Evolutionary conservation across 2,888 invertebrate genomes (phyloP).

Genomic region (Lymantria dispar): DNA sequence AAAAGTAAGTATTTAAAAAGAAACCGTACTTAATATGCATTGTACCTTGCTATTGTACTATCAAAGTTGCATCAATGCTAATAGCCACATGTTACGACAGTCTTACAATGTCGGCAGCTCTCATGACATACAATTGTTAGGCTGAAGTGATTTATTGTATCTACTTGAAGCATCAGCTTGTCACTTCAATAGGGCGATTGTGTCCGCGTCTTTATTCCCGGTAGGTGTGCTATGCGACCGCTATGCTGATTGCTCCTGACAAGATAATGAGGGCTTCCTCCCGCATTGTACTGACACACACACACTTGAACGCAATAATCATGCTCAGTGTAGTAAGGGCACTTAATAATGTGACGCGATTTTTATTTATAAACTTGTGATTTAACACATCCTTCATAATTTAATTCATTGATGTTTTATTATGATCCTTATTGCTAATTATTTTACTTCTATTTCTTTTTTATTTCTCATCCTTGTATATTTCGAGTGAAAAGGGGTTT

Average conservation of each 20-base stretch:
- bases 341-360: slow-evolving; percentile 40
- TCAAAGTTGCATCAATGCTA: slow-evolving; percentile 1
- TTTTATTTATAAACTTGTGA: slow-evolving; percentile 6
- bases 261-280: slow-evolving; percentile 79
- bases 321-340: slow-evolving; percentile 50
- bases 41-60: neutral
- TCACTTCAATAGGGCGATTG: slow-evolving; percentile 37
- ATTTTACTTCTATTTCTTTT: no score
- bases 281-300: slow-evolving; percentile 66
- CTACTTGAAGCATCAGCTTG: slow-evolving; percentile 27
- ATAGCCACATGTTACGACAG: neutral
- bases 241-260: slow-evolving; percentile 75
- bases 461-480: no score
- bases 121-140: slow-evolving; percentile 20
- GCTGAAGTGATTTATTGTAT: slow-evolving; percentile 21
- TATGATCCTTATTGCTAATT: no score
- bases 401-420: no score
- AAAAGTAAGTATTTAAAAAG: neutral
- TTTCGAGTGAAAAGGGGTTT: no score
- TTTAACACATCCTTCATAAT: no score
- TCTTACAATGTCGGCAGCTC: slow-evolving; percentile 18
- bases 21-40: neutral
- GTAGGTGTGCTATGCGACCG: slow-evolving; percentile 43
- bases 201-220: slow-evolving; percentile 48
- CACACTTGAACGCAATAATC: slow-evolving; percentile 59